Evolutionary conservation across 2,888 invertebrate species (phyloP).

Genomic region (Heliconius ismenius): DNA sequence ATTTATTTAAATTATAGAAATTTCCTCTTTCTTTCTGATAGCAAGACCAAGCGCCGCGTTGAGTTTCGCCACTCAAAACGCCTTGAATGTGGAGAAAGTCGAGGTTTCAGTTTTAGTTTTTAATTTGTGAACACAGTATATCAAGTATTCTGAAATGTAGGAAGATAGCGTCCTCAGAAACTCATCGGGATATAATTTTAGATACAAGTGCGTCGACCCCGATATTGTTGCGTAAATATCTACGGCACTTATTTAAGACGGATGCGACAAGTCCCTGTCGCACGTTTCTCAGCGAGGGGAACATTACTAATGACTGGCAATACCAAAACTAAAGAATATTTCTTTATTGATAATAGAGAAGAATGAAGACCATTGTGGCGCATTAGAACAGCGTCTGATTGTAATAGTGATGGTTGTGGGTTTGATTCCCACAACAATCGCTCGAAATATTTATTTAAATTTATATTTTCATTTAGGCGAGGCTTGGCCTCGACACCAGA

Average conservation of each 20-base stretch:
- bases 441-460: no score
- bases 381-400: not conserved
- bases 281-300: not conserved
- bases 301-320: not conserved
- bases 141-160: not conserved
- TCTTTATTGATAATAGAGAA: not conserved
- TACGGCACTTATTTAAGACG: not conserved
- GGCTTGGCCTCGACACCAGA: no score
- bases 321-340: not conserved
- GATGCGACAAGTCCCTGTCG: not conserved
- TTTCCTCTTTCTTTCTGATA: not conserved
- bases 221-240: conserved; percentile 22
- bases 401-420: not conserved
- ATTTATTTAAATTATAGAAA: not conserved
- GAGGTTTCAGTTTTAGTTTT: no score
- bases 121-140: not conserved
- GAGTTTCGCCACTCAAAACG: not conserved
- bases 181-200: conserved; percentile 29
- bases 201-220: conserved; percentile 29
- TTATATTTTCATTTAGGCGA: no score
- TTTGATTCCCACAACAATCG: no score
- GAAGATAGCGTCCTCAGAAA: not conserved
- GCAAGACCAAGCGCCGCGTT: not conserved
- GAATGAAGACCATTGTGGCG: not conserved
- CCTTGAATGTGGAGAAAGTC: not conserved